Base-by-base conservation (phyloP, 2,888 invertebrate species). In the Apamea epomidion region DNA sequence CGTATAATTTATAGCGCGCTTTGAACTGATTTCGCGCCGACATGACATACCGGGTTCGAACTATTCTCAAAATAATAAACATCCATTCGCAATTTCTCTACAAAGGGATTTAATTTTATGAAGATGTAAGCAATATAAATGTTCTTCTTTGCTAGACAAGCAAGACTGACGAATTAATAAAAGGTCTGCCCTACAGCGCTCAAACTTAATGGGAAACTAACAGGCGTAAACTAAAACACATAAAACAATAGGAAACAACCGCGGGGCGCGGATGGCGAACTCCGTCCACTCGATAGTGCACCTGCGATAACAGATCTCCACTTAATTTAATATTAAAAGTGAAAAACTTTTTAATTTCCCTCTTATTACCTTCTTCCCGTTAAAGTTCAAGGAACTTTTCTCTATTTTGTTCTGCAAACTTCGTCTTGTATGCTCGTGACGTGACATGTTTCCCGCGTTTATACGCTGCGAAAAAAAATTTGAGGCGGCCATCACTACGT, bases 401-500 rank as follows among this genome's bases (percentile, higher is more conserved):
- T 58, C 91, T 93, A 95, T 96, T 94, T 95, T 96, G 95, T 95
- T 95, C 94, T 92, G 90, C 80, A 91, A 95, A 96, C 93, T 96
- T 94, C 83, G 89, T 87, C 92, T 92, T 94, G 95, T 95, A 94
- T 96, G 97, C 90, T 92, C 88, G 88, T 96, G 97, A 96, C 97
- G 93, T 92, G 94, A 93, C 94, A 93, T 93, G 95, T 93, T 94
- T 93, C 89, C 90, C 92, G 92, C 90, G 91, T 92, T 93, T 93
- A 91, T 68, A 81, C 82, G 93, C 87, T 91, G 90, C 90, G 88
- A 87, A 93, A 96, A 92, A 82, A 96, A 96, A 95, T 95, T 95
- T 94, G 93, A 95, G 93, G 90, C 94, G 93, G 93, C 95, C 95
- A 95, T 96, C 96, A 95, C 95, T 94, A 91, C 94, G 96, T 97